Evolutionary conservation across 2,888 invertebrate genomes (phyloP).

Genomic region (Trachelus tabidus): DNA sequence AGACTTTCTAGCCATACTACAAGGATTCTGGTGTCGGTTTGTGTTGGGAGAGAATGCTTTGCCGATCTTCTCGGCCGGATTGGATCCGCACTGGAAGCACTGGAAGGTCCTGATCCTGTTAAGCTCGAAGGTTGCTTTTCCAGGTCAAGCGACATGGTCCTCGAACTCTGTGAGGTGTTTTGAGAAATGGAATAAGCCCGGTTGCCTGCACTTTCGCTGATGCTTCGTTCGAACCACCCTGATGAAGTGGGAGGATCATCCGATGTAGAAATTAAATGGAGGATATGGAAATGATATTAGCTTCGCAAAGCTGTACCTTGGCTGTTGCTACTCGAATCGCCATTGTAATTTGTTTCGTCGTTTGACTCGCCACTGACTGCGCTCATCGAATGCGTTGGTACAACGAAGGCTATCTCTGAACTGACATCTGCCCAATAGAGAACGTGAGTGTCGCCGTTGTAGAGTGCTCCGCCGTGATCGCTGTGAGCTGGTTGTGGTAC

Average conservation of each 20-base stretch:
- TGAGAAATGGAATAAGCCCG: slow-evolving; percentile 39
- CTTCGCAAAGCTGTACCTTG: slow-evolving; percentile 40
- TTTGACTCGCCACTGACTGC: slow-evolving; percentile 42
- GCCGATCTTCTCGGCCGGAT: slow-evolving; percentile 70
- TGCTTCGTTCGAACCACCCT: slow-evolving; percentile 72
- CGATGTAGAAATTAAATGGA: background rate
- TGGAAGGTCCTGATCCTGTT: slow-evolving; percentile 51
- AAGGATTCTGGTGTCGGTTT: slow-evolving; percentile 81
- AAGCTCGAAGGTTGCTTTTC: slow-evolving; percentile 71
- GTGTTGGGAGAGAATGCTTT: slow-evolving; percentile 71
- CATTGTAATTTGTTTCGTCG: slow-evolving; percentile 53
- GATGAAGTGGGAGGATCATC: slow-evolving; percentile 5
- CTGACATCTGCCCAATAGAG: slow-evolving; percentile 96
- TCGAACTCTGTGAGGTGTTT: slow-evolving; percentile 69
- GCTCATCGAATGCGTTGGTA: slow-evolving; percentile 72
- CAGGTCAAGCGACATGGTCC: slow-evolving; percentile 78
- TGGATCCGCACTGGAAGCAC: slow-evolving; percentile 62
- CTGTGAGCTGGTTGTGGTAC: slow-evolving; percentile 44
- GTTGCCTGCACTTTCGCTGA: slow-evolving; percentile 64
- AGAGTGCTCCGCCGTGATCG: slow-evolving; percentile 76
- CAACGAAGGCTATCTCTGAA: slow-evolving; percentile 94
- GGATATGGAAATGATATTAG: background rate
- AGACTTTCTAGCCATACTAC: slow-evolving; percentile 97
- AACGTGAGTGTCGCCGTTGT: slow-evolving; percentile 86
- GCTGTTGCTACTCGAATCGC: slow-evolving; percentile 47